These are phyloP conservation scores for Notothenia rossii DNA, from an alignment of 2,113 vertebrate genomes.

Conservation along the genomic window DNA sequence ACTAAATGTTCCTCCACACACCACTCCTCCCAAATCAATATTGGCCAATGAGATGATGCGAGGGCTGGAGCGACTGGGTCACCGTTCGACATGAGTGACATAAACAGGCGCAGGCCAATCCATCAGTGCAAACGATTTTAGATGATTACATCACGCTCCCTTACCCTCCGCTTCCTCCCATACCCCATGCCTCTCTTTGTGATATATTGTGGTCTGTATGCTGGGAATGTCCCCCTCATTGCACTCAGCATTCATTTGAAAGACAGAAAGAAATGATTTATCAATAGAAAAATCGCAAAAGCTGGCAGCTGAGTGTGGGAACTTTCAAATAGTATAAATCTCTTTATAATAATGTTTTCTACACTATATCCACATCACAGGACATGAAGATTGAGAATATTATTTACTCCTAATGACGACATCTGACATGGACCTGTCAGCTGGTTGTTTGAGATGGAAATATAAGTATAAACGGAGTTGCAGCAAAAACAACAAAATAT, in stretches of 20 bases:
- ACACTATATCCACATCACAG: background rate
- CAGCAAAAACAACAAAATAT: background rate
- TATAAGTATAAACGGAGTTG: background rate
- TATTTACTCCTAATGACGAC: background rate
- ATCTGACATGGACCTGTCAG: background rate
- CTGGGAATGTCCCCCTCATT: constrained; percentile 26
- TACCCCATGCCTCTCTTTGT: constrained; percentile 19
- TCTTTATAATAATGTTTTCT: background rate
- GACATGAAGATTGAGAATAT: background rate
- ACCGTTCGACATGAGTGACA: constrained; percentile 39
- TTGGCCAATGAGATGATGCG: constrained; percentile 21
- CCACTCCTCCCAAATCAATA: constrained; percentile 53
- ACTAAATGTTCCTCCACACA: background rate
- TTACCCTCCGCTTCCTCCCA: constrained; percentile 49
- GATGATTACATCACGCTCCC: constrained; percentile 53
- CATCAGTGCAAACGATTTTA: constrained; percentile 72
- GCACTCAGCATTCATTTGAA: constrained; percentile 47
- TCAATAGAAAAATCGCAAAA: constrained; percentile 27
- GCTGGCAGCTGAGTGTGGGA: constrained; percentile 42
- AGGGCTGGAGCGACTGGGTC: constrained; percentile 57
- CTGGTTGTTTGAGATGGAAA: background rate
- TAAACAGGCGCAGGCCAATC: constrained; percentile 26
- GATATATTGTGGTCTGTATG: constrained; percentile 40
- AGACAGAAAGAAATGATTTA: constrained; percentile 52
- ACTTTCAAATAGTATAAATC: background rate